phyloP scores from a whole-genome alignment of 2,888 invertebrate species.

The Scrobipalpa costella region DNA sequence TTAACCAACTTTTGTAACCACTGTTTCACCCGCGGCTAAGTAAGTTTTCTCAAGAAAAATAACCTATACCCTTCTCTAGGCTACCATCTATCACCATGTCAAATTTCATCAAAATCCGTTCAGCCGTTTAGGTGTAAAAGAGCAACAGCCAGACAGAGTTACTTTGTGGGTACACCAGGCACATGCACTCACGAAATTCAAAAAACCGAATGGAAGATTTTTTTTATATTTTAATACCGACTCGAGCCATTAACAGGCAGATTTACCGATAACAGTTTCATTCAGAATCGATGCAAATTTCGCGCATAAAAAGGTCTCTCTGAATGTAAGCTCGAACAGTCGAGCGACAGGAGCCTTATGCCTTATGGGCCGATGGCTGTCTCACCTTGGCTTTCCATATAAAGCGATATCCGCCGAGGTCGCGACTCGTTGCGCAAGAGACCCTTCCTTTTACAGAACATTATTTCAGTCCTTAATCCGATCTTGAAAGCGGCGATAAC shows the following conservation, averaged over 20 bases:
- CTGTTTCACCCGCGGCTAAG: no score
- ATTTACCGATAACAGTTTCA: constrained; percentile 10
- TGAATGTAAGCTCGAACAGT: constrained; percentile 25
- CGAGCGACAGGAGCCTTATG: constrained; percentile 52
- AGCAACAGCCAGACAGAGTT: no score
- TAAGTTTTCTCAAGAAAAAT: no score
- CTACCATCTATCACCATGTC: no score
- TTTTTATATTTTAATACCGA: background rate
- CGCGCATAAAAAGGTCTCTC: background rate
- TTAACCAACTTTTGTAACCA: no score
- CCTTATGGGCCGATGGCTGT: constrained; percentile 61
- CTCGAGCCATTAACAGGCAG: background rate
- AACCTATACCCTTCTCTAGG: no score
- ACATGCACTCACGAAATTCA: no score
- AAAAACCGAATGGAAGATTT: background rate
- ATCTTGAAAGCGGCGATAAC: constrained; percentile 37
- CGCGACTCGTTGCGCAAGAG: constrained; percentile 60
- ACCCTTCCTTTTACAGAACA: constrained; percentile 57
- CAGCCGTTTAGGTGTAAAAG: no score
- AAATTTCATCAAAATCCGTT: no score
- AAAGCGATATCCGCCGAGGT: constrained; percentile 72
- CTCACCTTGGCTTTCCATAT: constrained; percentile 71
- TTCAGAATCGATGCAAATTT: constrained; percentile 16
- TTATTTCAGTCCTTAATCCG: constrained; percentile 46
- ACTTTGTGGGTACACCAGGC: no score